These are phyloP conservation scores for Cossypha heuglini DNA, from an alignment of 2,797 vertebrate species.

Conservation along the genomic window DNA sequence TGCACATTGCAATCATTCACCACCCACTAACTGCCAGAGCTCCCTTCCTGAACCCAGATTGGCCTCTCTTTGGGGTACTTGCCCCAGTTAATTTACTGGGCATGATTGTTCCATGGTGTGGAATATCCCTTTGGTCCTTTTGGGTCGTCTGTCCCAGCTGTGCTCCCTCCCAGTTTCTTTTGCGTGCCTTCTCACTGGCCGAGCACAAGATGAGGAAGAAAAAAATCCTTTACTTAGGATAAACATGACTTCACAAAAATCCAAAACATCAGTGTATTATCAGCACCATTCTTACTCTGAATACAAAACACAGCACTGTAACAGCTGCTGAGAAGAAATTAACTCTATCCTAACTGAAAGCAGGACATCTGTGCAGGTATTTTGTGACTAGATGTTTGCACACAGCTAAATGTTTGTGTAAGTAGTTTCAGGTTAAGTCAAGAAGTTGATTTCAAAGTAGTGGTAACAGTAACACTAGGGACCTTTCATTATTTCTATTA, in stretches of 20 bases:
- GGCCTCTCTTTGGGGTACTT: neutral
- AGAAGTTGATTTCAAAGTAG: neutral
- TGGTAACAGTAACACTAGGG: neutral
- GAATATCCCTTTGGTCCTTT: neutral
- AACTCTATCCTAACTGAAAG: neutral
- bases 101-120: neutral
- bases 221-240: neutral
- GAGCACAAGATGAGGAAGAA: accelerated
- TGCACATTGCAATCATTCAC: neutral
- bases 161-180: neutral
- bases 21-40: neutral
- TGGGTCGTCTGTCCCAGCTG: neutral
- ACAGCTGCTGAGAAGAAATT: neutral
- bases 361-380: neutral
- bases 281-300: neutral
- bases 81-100: neutral
- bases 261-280: neutral
- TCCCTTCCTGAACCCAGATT: neutral
- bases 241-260: neutral
- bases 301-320: neutral
- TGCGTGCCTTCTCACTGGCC: accelerated
- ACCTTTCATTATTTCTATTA: neutral
- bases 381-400: neutral
- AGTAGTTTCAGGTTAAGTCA: neutral
- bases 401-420: neutral